phyloP scores from a whole-genome alignment of 2,113 vertebrate species.

The Recurvirostra avosetta region DNA sequence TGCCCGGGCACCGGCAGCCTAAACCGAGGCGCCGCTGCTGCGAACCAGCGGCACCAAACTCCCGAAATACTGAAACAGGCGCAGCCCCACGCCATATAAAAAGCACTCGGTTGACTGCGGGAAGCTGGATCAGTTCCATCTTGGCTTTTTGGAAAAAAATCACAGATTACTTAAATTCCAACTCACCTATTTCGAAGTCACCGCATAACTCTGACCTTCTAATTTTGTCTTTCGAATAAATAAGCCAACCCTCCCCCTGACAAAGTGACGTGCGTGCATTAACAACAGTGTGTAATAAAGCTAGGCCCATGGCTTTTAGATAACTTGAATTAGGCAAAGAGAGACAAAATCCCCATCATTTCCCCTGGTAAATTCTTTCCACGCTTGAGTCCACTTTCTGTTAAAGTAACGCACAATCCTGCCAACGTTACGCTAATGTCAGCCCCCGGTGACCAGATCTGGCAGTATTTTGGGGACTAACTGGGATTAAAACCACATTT shows the following conservation, averaged over 20 bases:
- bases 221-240: neutral
- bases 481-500: neutral
- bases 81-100: rapidly evolving
- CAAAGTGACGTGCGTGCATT: rapidly evolving
- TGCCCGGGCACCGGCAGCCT: rapidly evolving
- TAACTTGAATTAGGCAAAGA: neutral
- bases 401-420: neutral
- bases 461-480: neutral
- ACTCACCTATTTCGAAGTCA: neutral
- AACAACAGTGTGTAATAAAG: rapidly evolving
- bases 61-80: rapidly evolving
- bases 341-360: neutral
- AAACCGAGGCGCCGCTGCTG: neutral
- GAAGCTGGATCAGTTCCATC: neutral
- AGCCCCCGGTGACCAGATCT: neutral
- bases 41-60: rapidly evolving
- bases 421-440: rapidly evolving
- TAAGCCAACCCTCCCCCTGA: neutral
- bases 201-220: neutral
- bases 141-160: neutral
- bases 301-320: neutral
- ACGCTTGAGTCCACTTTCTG: neutral
- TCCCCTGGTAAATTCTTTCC: neutral
- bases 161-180: neutral
- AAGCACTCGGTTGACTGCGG: neutral